These are phyloP conservation scores for Chymomyza costata DNA, from an alignment of 1,140 invertebrate species.

Conservation along the genomic window DNA sequence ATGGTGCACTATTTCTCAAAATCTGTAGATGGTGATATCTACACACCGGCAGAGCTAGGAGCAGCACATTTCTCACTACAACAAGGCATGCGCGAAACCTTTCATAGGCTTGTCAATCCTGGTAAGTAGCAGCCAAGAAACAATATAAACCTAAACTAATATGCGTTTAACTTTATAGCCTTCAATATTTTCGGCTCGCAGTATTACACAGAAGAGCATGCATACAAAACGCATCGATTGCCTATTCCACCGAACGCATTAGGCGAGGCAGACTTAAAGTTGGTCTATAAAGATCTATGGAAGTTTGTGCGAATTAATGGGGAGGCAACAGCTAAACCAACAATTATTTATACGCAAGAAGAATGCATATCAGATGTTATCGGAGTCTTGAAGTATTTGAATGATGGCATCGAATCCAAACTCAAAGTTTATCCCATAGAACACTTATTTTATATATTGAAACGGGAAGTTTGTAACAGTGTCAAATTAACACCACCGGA, in stretches of 20 bases:
- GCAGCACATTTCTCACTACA: conserved; percentile 15
- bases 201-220: conserved; percentile 5
- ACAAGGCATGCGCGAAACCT: conserved; percentile 7
- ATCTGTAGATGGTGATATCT: neutral
- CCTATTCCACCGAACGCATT: conserved; percentile 26
- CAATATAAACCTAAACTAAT: neutral
- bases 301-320: conserved; percentile 7
- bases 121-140: conserved; percentile 7
- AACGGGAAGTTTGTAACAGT: conserved; percentile 4
- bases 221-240: conserved; percentile 14
- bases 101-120: conserved; percentile 26
- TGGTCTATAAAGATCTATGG: conserved; percentile 8
- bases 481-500: neutral
- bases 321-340: too few species aligned
- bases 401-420: neutral
- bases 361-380: conserved; percentile 12
- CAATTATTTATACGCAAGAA: conserved; percentile 21
- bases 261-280: conserved; percentile 15
- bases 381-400: conserved; percentile 13
- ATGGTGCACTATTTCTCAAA: conserved; percentile 29
- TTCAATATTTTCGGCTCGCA: conserved; percentile 7
- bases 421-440: conserved; percentile 24
- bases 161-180: conserved; percentile 7
- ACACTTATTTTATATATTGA: conserved; percentile 23
- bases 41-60: conserved; percentile 20